Evolutionary conservation across 2,888 invertebrate genomes (phyloP), one percentile per base, ranked within the genome.

Genomic region (Gari tellinella): DNA sequence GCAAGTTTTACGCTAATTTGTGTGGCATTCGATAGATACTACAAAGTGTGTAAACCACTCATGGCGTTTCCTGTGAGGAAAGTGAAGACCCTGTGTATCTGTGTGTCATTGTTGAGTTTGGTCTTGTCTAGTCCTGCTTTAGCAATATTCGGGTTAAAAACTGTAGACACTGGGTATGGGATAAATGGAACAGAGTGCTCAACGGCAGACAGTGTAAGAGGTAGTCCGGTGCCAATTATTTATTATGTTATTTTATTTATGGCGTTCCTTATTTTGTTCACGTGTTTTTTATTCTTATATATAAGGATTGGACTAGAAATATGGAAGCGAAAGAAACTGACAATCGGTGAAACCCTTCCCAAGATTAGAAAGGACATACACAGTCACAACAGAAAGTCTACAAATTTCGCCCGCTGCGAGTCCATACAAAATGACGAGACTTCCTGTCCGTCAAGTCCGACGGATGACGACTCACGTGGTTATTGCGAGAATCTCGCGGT

Each of bases 1-100:
- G 84, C 84, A 21, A 81, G 84, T 55, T 79, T 86, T 53, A 85
- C 82, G 3, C 67, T 88, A 4, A 82, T 86, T 12, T 86, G 86
- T 58, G 86, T 87, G 8, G 85, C 86, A 1, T 86, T 84, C 56
- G 86, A 86, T 61, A 74, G 87, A 43, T 87, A 87, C 63, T 81
- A 84, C 63, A 87, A 87, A 74, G 75, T 87, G 12, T 87, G 84
- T 64, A 78, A 79, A 49, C 88, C 86, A 15, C 52, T 81, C 15
- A 81, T 82, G 57, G 83, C 83, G 15, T 84, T 86, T 62, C 83
- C 84, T 1, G 76, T 83, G 17, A 67, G 64, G 23, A 82, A 84
- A 62, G 84, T 86, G 15, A 82, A 83, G 49, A 63, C 77, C 4
- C 65, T 82, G 49, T 88, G 85, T 68, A 38, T 72, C 10, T 43